Conservation (phyloP, 2,888 invertebrate species). For the Apamea sordens region DNA sequence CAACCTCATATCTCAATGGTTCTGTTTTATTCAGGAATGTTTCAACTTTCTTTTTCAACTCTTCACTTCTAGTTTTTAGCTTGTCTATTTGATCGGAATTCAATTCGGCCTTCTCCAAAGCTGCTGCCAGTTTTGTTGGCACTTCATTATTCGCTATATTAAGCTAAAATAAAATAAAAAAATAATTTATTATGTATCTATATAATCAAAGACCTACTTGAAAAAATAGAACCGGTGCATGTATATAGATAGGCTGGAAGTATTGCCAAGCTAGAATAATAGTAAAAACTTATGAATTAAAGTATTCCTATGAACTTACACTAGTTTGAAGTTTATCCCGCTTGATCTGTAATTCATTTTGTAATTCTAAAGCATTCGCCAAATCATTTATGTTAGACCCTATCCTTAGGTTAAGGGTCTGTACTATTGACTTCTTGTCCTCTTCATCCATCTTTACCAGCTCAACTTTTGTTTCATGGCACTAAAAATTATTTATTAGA, state of each 20-base stretch:
- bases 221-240: neutral
- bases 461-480: conserved; percentile 2
- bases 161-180: conserved; percentile 85
- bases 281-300: neutral
- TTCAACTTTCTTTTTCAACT: conserved; percentile 81
- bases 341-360: conserved; percentile 76
- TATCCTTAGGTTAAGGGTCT: conserved; percentile 82
- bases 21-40: conserved; percentile 82
- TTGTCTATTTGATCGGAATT: conserved; percentile 87
- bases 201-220: too few species aligned
- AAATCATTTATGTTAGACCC: conserved; percentile 84
- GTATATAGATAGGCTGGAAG: neutral
- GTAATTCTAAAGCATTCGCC: conserved; percentile 73
- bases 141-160: conserved; percentile 91
- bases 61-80: conserved; percentile 86
- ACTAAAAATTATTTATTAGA: conserved; percentile 12
- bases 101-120: conserved; percentile 91
- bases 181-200: neutral
- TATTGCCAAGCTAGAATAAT: neutral
- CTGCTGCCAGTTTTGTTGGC: conserved; percentile 91
- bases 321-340: conserved; percentile 77
- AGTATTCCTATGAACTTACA: conserved; percentile 72
- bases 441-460: conserved; percentile 72
- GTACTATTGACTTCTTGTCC: conserved; percentile 87
- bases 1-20: conserved; percentile 85